These are phyloP conservation scores for Tretioscincus oriximinensis DNA, from an alignment of 2,113 vertebrate species.

Conservation along the genomic window DNA sequence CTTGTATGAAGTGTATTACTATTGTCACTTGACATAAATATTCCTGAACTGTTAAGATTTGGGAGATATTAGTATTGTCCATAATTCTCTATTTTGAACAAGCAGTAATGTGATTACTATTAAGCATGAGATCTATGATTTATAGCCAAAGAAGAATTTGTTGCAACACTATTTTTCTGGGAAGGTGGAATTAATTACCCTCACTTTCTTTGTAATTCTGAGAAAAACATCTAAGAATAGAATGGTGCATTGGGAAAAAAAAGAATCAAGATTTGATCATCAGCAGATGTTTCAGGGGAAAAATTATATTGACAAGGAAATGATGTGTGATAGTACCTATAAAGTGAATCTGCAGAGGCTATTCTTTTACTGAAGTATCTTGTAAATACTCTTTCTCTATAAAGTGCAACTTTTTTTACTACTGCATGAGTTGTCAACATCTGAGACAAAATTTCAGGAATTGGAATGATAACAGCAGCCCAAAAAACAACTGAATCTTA, in stretches of 20 bases:
- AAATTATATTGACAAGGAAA: constrained; percentile 7
- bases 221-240: not conserved
- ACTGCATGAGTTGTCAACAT: too few relatives aligned
- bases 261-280: not conserved
- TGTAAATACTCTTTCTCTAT: too few relatives aligned
- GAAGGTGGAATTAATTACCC: not conserved
- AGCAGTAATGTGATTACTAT: not conserved
- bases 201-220: not conserved
- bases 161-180: not conserved
- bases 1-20: too few relatives aligned
- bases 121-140: not conserved
- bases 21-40: not conserved
- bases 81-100: not conserved
- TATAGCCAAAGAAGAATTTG: not conserved
- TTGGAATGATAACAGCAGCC: too few relatives aligned
- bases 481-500: too few relatives aligned
- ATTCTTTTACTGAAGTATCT: too few relatives aligned
- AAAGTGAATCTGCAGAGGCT: too few relatives aligned
- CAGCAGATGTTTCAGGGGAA: not conserved
- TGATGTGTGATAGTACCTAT: too few relatives aligned
- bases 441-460: too few relatives aligned
- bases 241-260: not conserved
- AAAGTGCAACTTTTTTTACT: too few relatives aligned
- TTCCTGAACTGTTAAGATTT: not conserved
- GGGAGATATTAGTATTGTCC: not conserved